These are phyloP conservation scores for Frankliniella intonsa DNA, from an alignment of 2,888 invertebrate genomes.

Conservation along the genomic window DNA sequence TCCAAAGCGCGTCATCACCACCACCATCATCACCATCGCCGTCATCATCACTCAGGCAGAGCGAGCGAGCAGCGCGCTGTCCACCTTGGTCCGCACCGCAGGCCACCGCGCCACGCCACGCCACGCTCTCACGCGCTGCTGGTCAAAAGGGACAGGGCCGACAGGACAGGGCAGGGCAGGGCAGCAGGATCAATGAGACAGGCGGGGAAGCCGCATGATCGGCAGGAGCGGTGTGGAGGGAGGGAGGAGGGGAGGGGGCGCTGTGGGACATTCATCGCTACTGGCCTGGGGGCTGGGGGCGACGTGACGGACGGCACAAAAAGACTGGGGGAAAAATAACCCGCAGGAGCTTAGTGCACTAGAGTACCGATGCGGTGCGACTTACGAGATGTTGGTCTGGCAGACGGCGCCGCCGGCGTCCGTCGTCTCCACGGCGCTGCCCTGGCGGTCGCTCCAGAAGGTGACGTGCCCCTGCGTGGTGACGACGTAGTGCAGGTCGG, in stretches of 20 bases:
- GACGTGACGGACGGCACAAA: no score
- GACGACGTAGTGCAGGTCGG: constrained; percentile 58
- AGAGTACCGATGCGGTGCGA: constrained; percentile 22
- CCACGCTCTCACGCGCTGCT: neutral
- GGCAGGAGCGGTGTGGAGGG: neutral
- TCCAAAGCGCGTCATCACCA: constrained; percentile 18
- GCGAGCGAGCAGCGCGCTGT: neutral
- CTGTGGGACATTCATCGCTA: neutral
- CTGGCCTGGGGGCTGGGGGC: no score
- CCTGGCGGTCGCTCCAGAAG: constrained; percentile 51
- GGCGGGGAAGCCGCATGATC: neutral
- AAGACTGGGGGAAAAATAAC: no score
- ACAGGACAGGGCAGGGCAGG: neutral
- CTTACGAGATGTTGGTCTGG: constrained; percentile 52
- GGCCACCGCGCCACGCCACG: neutral
- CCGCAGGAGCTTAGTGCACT: no score
- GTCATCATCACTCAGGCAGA: no score
- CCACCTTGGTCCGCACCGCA: neutral
- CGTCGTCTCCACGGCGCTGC: constrained; percentile 28
- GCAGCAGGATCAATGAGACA: neutral
- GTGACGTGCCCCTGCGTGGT: constrained; percentile 62
- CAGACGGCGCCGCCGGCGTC: constrained; percentile 46
- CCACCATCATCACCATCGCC: neutral
- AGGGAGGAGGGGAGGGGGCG: neutral
- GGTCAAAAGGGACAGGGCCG: constrained; percentile 26